Conservation (phyloP, 2,113 vertebrate genomes). For the Tyto alba region DNA sequence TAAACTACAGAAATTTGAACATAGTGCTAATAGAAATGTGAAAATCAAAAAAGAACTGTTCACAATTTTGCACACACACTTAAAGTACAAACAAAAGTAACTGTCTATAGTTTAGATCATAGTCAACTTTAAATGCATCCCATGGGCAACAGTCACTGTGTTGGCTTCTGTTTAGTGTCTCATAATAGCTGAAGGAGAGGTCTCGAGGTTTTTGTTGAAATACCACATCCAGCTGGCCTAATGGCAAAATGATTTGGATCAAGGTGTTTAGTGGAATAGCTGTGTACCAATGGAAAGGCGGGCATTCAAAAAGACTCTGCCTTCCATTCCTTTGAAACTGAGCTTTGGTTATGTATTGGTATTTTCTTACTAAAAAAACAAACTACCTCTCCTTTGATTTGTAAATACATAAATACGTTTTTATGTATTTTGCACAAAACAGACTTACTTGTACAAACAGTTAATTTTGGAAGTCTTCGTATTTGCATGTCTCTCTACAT, state of each 20-base stretch:
- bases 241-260: not conserved
- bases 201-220: not conserved
- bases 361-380: not conserved
- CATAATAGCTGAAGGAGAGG: not conserved
- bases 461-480: not conserved
- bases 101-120: not conserved
- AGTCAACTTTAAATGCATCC: not conserved
- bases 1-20: not conserved
- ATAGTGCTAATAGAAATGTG: not conserved
- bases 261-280: not conserved
- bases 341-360: not conserved
- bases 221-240: not conserved
- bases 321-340: not conserved
- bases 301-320: not conserved
- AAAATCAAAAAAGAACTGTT: fast-evolving
- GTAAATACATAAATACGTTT: not conserved
- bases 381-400: not conserved
- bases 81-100: not conserved
- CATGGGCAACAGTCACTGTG: not conserved
- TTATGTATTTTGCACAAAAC: not conserved
- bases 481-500: not conserved
- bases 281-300: fast-evolving
- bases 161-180: not conserved
- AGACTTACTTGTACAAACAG: not conserved
- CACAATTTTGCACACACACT: not conserved